phyloP scores from a whole-genome alignment of 2,888 invertebrate species.

The Harmothoe impar region DNA sequence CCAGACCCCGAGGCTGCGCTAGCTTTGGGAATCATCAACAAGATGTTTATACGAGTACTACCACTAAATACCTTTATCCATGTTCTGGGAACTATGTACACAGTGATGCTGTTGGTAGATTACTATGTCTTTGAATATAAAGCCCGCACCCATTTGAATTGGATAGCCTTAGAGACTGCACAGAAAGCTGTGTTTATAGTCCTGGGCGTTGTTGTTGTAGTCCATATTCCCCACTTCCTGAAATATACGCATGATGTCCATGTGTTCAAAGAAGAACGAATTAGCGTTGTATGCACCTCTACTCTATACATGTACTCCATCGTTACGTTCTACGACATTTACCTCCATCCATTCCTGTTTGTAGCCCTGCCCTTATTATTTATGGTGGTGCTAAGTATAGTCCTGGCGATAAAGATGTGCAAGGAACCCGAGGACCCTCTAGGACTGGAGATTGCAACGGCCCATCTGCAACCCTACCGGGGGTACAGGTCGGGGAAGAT shows the following conservation, averaged over 20 bases:
- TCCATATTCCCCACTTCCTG: background rate
- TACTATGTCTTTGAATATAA: constrained; percentile 5
- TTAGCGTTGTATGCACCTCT: background rate
- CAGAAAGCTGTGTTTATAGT: background rate
- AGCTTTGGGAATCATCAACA: no score
- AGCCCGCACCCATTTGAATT: background rate
- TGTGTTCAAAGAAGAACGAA: background rate
- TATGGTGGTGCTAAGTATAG: no score
- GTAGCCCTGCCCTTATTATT: background rate
- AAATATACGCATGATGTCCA: background rate
- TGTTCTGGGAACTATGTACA: background rate
- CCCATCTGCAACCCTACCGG: no score
- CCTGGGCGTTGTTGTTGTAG: background rate
- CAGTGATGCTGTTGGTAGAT: background rate
- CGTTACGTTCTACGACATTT: background rate
- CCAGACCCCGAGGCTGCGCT: no score
- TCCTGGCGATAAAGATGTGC: no score
- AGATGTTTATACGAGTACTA: no score
- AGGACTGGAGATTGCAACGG: no score
- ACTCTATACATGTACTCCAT: background rate
- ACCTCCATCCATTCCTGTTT: background rate
- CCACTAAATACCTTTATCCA: background rate
- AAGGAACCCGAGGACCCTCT: no score
- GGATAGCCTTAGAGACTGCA: background rate
- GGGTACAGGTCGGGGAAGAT: no score